Evolutionary conservation across 2,797 vertebrate genomes (phyloP), one percentile per base, ranked within the genome.

Genomic region (Aulostomus chinensis): DNA sequence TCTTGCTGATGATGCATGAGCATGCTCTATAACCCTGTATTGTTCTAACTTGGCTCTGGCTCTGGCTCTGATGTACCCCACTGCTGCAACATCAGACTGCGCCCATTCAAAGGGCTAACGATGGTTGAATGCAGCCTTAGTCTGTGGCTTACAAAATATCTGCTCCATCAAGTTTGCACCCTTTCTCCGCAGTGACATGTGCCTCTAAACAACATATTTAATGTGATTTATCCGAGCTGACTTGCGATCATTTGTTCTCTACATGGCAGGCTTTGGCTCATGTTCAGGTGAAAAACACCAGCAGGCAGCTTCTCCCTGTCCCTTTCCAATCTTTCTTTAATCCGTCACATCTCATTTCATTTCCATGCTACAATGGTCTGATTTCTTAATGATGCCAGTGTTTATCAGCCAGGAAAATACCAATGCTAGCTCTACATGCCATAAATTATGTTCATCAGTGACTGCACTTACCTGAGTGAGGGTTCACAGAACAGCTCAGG

Each of bases 141-240:
- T 30, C 0, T 18, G 28, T 34, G 30, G 17, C 18, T 17, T 5
- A 17, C 3, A 1, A 0, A 13, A 13, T 14, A 16, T 14, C 10
- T 25, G 12, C 21, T 39, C 5, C 28, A 17, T 34, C 32, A 21
- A 33, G 14, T 24, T 48, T 14, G 12, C 39, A 22, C 5, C 10
- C 7, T 25, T 4, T 0, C 22, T 32, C 9, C 12, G 3, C 16
- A n/a, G 5, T 53, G 48, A 45, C 24, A 51, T 26, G 35, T 51
- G 38, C 17, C 31, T 47, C 14, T 12, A 10, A 45, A 43, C 31
- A 35, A 31, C n/a, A 7, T 33, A 28, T 7, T 21, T 14, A 45
- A 42, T 11, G 11, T 39, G 11, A 62, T 45, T 43, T 16, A 56
- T 55, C 38, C 14, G 20, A 18, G 10, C 30, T 21, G 14, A n/a